Evolutionary conservation across 2,797 vertebrate genomes (phyloP), one percentile per base, ranked within the genome.

Genomic region (Argya squamiceps): DNA sequence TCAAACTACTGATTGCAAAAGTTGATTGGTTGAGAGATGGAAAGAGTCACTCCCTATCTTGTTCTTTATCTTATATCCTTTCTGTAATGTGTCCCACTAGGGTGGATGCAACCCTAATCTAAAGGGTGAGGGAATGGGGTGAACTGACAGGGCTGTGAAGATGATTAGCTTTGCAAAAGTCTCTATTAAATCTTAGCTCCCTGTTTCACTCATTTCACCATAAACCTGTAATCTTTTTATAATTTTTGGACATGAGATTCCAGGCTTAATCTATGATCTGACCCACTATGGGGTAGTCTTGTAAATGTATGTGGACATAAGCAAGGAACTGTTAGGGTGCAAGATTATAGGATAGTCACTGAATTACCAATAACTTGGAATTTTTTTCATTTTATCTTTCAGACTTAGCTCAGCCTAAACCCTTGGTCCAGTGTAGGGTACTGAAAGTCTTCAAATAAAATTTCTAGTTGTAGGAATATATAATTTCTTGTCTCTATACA

Each of bases 201-300:
- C 4, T 2, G 0, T 69, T 73, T 94, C 37, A 16, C 37, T 84
- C 2, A 1, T 88, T 73, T 90, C 23, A 26, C 43, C 46, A 26
- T 56, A 84, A 60, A 52, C 47, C 50, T 85, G 3, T 76, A 17
- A 37, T 32, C 9, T 63, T 92, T 84, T 55, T 14, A 27, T 70
- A 13, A 37, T 37, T 73, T 79, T 71, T 90, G 23, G 6, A n/a
- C 15, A 30, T n/a, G 30, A 71, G 16, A 34, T 78, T 63, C 27
- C 30, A 65, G 22, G 13, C 10, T 67, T 81, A 69, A 1, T 74
- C 36, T 55, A 39, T 85, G 36, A 30, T 74, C 27, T 69, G 34
- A 47, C 32, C 17, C 0, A 0, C 8, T 70, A 2, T 63, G 24
- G 9, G 69, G 20, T 3, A 64, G 30, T 19, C n/a, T 30, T 19